Conservation (phyloP, 2,888 invertebrate species). For the Ichneumoninae sp. region DNA sequence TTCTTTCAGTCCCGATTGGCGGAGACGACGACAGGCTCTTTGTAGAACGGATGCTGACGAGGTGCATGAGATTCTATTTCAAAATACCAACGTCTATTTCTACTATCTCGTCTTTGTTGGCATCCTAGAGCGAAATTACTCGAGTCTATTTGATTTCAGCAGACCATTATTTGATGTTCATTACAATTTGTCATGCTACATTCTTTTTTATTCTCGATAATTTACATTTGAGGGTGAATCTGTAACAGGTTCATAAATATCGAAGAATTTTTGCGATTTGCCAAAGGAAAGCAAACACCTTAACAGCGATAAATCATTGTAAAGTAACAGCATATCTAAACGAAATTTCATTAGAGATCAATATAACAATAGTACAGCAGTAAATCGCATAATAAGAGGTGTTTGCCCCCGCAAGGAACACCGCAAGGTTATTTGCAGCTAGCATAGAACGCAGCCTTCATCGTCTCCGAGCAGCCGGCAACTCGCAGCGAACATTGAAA, state of each 20-base stretch:
- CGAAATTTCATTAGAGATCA: background rate
- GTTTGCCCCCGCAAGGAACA: background rate
- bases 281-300: too few species aligned
- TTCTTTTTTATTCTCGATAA: background rate
- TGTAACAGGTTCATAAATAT: too few species aligned
- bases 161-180: background rate
- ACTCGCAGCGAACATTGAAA: background rate
- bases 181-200: background rate
- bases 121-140: background rate
- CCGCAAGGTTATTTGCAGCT: background rate
- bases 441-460: background rate
- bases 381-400: background rate
- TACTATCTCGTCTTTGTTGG: conserved; percentile 23
- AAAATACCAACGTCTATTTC: conserved; percentile 33
- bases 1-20: conserved; percentile 30
- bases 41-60: conserved; percentile 37
- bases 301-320: too few species aligned
- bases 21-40: conserved; percentile 12
- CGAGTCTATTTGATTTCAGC: background rate
- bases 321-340: too few species aligned
- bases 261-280: too few species aligned
- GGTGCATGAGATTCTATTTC: conserved; percentile 33
- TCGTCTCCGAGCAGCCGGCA: too few species aligned
- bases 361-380: background rate
- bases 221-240: too few species aligned